These are phyloP conservation scores for Aleiodes alternator DNA, from an alignment of 2,888 invertebrate species.

Conservation along the genomic window DNA sequence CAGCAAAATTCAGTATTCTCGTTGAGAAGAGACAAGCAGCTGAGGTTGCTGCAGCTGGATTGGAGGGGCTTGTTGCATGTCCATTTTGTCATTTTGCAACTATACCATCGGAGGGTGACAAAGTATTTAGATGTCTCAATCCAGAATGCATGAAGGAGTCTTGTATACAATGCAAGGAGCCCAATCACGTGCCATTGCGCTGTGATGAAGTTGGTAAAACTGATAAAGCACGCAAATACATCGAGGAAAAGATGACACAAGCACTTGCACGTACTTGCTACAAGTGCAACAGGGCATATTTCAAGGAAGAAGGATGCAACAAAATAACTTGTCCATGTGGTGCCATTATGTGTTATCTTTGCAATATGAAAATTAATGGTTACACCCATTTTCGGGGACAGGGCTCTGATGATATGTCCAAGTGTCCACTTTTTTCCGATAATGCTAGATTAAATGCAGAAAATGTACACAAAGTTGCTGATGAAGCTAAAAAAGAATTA, in stretches of 20 bases:
- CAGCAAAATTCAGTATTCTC: constrained; percentile 74
- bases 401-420: constrained; percentile 68
- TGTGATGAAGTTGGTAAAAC: constrained; percentile 71
- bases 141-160: constrained; percentile 77
- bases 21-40: constrained; percentile 75
- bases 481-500: constrained; percentile 70
- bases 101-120: constrained; percentile 73
- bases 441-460: constrained; percentile 70
- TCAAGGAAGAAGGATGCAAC: constrained; percentile 79
- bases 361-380: constrained; percentile 76
- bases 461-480: constrained; percentile 73
- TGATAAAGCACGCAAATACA: constrained; percentile 62
- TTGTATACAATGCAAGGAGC: constrained; percentile 75
- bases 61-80: constrained; percentile 77
- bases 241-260: constrained; percentile 69
- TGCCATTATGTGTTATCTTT: constrained; percentile 78
- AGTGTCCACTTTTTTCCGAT: constrained; percentile 75
- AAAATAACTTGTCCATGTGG: constrained; percentile 79
- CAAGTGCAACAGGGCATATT: constrained; percentile 76
- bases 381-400: constrained; percentile 78
- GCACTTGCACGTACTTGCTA: constrained; percentile 75
- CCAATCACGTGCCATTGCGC: constrained; percentile 75
- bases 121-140: constrained; percentile 77
- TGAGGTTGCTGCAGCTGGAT: constrained; percentile 75
- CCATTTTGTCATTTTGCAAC: constrained; percentile 77